Conservation (phyloP, 2,113 vertebrate genomes). For the Dipodomys merriami region DNA sequence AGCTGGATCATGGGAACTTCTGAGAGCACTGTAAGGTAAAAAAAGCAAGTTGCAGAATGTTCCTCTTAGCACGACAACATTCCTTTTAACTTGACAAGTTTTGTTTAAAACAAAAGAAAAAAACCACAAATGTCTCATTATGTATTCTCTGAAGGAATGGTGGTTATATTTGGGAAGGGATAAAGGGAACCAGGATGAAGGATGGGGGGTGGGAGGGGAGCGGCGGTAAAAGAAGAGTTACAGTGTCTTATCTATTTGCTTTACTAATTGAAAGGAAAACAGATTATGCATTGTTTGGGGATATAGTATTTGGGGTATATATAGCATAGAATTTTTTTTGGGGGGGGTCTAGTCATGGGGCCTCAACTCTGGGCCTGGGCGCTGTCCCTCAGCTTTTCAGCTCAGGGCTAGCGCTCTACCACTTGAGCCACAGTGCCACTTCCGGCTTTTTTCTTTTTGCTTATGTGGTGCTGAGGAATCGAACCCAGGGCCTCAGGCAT, state of each 20-base stretch:
- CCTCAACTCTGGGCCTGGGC: no score
- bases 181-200: background rate
- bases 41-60: background rate
- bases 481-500: no score
- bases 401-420: no score
- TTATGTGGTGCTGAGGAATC: no score
- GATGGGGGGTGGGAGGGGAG: no score
- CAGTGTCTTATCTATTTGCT: background rate
- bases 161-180: background rate
- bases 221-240: background rate
- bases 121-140: background rate
- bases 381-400: no score
- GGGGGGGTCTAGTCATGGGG: no score
- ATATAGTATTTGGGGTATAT: no score
- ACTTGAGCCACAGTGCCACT: no score
- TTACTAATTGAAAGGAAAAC: constrained; percentile 1
- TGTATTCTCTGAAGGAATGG: background rate
- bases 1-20: background rate
- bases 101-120: constrained; percentile 34
- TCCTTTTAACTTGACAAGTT: background rate
- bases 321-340: no score
- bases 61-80: background rate
- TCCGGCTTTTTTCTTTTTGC: no score
- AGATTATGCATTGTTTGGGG: background rate
- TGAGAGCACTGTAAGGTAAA: background rate